A percentile compares a stretch with the other conserved stretches of the same genome.
Evolutionary conservation across 2,888 invertebrate species (phyloP).

Genomic region (Microctonus hyperodae): DNA sequence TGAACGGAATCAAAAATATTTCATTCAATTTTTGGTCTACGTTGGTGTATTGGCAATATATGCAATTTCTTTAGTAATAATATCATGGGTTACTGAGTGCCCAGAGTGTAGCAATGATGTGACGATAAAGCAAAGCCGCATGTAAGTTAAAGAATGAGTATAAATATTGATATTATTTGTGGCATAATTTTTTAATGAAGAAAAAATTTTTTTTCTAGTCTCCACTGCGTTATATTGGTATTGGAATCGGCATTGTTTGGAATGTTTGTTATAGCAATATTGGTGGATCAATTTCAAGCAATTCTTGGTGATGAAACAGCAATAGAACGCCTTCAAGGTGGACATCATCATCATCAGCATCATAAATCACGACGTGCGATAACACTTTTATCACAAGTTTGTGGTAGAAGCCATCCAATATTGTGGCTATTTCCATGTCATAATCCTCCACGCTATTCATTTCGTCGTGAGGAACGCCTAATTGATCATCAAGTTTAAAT

Average conservation of each 20-base stretch:
- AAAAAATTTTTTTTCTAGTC: conserved; percentile 67
- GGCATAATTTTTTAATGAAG: too few relatives aligned
- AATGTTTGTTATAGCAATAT: conserved; percentile 85
- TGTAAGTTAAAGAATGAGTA: conserved; percentile 68
- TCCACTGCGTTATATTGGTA: conserved; percentile 83
- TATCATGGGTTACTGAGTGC: conserved; percentile 78
- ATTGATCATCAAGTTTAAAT: conserved; percentile 58
- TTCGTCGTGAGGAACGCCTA: conserved; percentile 57
- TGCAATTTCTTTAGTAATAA: conserved; percentile 74
- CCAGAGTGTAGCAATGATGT: conserved; percentile 71
- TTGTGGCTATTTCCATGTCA: conserved; percentile 77
- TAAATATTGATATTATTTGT: background rate
- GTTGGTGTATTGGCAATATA: conserved; percentile 74
- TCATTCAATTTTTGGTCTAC: conserved; percentile 86
- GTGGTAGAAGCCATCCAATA: conserved; percentile 76
- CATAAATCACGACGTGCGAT: conserved; percentile 68
- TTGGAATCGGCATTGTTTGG: conserved; percentile 86
- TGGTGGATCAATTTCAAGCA: conserved; percentile 85
- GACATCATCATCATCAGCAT: conserved; percentile 69
- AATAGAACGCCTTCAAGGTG: conserved; percentile 78
- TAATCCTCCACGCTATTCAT: conserved; percentile 58
- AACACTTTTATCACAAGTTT: conserved; percentile 77
- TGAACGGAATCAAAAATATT: conserved; percentile 90
- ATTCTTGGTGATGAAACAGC: conserved; percentile 86
- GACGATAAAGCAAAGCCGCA: conserved; percentile 74